Percentiles rank a stretch among this genome's conserved stretches.
phyloP scores from a whole-genome alignment of 92 coral and sea anemone genomes.

The Porites cylindrica region DNA sequence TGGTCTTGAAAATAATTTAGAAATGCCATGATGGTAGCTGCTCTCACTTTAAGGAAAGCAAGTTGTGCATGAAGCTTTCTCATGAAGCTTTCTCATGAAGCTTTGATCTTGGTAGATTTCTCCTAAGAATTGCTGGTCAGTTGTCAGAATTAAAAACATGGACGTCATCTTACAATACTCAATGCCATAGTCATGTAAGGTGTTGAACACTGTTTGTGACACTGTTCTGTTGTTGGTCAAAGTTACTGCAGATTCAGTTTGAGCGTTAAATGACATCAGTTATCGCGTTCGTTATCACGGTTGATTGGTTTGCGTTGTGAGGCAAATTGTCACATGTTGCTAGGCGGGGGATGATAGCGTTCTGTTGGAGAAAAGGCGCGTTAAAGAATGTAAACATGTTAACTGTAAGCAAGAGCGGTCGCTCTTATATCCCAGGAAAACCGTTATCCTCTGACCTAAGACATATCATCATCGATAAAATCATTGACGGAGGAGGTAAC shows the following conservation, averaged over 20 bases:
- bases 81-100: conserved; percentile 34
- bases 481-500: no score
- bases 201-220: conserved; percentile 47
- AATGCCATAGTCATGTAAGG: conserved; percentile 61
- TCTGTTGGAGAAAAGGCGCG: no score
- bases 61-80: conserved; percentile 58
- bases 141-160: conserved; percentile 74
- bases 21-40: conserved; percentile 59
- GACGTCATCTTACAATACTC: conserved; percentile 65
- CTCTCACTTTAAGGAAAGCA: conserved; percentile 57
- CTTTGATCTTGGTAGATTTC: conserved; percentile 61
- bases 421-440: no score
- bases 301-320: no score
- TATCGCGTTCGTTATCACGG: no score
- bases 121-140: conserved; percentile 62
- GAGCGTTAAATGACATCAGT: no score
- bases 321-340: no score
- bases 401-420: no score
- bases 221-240: conserved; percentile 64
- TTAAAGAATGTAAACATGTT: no score
- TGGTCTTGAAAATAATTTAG: conserved; percentile 62
- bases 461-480: no score
- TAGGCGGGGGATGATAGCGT: no score
- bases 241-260: neutral
- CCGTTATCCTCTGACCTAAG: no score